Base-by-base conservation (phyloP, 2,113 vertebrate species). In the Hemiscyllium ocellatum region DNA sequence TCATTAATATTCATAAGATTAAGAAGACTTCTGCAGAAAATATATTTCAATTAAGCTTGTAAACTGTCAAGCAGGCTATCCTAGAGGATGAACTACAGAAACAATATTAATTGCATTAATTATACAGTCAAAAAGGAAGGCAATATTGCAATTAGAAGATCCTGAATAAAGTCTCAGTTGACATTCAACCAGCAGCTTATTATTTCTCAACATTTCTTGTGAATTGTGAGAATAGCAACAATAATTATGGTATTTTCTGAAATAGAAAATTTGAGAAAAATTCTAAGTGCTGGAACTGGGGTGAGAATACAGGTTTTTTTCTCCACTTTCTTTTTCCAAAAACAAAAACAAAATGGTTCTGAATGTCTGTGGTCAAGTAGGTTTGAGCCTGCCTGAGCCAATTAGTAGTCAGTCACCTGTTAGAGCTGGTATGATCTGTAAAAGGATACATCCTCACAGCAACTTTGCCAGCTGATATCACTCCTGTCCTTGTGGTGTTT, bases 1-100 rank as follows among this genome's bases (percentile, higher is more conserved):
- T 94, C 33, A 94, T 94, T 94, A 68, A 94, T 37, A 94, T 94
- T 66, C 91, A 94, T 69, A 66, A 94, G 91, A 68, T 24, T 20
- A 68, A 68, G 66, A 68, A 22, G 37, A 69, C 91, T n/a, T n/a
- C 91, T 42, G 42, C 61, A 37, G 37, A 42, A 37, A 42, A 17
- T 68, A 94, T 94, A 68, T 94, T 68, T 94, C 61, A 94, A 94
- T 69, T 69, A 94, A 69, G 7, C 65, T 69, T 8, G 47, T 29
- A 65, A 61, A 56, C 87, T 61, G 87, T 90, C 87, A 94, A 37
- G 61, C 61, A 69, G 20, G 61, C 13, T 22, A 20, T 69, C 42
- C 22, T 42, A 37, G 20, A 24, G 66, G 52, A 29, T 69, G n/a
- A 69, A 37, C 37, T 68, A 69, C 33, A 37, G 65, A 68, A 94